Conservation (phyloP, 2,113 vertebrate genomes). For the Campylomormyrus tamandua region DNA sequence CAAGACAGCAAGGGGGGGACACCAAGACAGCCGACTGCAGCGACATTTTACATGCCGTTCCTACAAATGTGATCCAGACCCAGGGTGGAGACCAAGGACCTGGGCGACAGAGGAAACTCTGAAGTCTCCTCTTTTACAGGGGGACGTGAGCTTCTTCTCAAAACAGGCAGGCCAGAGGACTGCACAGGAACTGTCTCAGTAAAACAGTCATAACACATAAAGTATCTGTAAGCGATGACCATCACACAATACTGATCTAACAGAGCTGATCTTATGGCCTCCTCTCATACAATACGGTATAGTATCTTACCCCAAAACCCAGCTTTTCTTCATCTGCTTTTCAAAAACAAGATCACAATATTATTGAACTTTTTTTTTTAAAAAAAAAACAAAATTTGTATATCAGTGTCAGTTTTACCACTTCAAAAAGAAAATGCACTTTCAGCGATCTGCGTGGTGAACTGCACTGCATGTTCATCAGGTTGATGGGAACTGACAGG, state of each 20-base stretch:
- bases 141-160: background rate
- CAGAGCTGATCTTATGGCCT: background rate
- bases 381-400: background rate
- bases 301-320: background rate
- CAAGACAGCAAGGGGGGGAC: background rate
- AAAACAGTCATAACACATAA: background rate
- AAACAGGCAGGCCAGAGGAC: background rate
- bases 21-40: background rate
- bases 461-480: background rate
- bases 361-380: background rate
- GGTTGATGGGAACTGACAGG: constrained; percentile 1
- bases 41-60: background rate
- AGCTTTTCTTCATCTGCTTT: background rate
- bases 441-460: background rate
- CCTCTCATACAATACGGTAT: background rate
- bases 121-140: background rate
- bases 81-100: background rate
- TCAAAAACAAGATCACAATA: background rate
- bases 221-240: background rate
- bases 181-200: background rate
- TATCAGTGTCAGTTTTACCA: background rate
- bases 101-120: background rate
- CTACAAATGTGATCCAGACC: background rate
- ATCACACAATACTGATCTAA: background rate
- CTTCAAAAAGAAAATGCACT: background rate